Percentiles rank a stretch among this genome's conserved stretches.
These are phyloP conservation scores for Scytalopus superciliaris DNA, from an alignment of 2,113 vertebrate species.

Conservation along the genomic window DNA sequence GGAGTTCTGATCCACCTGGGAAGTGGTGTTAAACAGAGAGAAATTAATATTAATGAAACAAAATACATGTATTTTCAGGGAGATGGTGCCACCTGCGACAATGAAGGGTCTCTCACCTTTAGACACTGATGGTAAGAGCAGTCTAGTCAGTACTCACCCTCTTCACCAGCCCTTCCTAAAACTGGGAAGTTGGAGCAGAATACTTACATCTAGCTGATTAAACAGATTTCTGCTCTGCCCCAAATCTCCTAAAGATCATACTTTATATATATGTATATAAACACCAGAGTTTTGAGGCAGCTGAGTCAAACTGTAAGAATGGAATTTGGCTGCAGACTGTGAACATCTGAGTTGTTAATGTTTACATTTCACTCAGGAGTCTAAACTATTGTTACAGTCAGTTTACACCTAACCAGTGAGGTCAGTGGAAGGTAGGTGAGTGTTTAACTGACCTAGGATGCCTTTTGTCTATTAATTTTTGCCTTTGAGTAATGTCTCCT, in stretches of 20 bases:
- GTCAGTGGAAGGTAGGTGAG: neutral
- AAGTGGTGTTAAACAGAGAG: neutral
- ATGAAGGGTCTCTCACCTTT: neutral
- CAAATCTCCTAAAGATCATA: neutral
- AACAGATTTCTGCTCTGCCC: neutral
- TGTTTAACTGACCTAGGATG: neutral
- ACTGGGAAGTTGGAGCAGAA: neutral
- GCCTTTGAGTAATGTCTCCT: neutral
- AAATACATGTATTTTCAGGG: neutral
- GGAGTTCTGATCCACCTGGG: neutral
- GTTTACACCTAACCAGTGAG: accelerated
- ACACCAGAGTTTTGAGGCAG: neutral
- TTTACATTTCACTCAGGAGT: neutral
- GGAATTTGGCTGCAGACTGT: neutral
- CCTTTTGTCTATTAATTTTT: neutral
- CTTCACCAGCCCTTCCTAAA: neutral
- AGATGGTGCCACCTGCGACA: neutral
- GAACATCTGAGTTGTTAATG: neutral
- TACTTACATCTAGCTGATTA: neutral
- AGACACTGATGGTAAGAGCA: neutral
- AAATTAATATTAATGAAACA: neutral
- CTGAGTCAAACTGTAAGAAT: neutral
- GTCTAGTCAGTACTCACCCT: neutral
- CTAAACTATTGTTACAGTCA: neutral
- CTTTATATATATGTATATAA: neutral